phyloP scores from a whole-genome alignment of 2,888 invertebrate genomes.

The Sphecodes monilicornis region DNA sequence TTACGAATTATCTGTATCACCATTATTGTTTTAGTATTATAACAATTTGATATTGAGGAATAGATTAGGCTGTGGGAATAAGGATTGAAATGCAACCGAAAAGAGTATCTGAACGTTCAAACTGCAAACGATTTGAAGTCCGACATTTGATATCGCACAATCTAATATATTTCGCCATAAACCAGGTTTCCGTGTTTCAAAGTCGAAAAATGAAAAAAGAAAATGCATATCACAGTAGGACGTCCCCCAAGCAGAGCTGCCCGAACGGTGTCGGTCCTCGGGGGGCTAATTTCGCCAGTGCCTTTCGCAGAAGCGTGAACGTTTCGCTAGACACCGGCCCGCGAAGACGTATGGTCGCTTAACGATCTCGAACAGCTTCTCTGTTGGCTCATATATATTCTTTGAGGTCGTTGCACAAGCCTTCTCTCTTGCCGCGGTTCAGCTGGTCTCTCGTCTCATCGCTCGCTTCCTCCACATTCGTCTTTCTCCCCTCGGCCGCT shows the following conservation, averaged over 20 bases:
- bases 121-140: not conserved
- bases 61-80: too few species aligned
- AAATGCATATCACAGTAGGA: not conserved
- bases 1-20: too few species aligned
- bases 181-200: not conserved
- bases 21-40: too few species aligned
- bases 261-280: not conserved
- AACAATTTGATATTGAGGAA: too few species aligned
- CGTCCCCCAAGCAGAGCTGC: not conserved
- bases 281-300: constrained; percentile 5
- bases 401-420: constrained; percentile 21
- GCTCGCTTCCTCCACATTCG: constrained; percentile 7
- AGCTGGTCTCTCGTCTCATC: not conserved
- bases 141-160: not conserved
- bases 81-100: not conserved
- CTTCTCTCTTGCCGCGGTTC: constrained; percentile 1
- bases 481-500: constrained; percentile 9
- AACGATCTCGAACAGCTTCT: constrained; percentile 23
- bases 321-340: not conserved
- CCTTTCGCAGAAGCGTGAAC: not conserved
- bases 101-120: not conserved
- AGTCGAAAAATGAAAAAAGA: not conserved
- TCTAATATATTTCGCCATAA: not conserved
- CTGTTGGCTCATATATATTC: constrained; percentile 5
- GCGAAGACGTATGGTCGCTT: constrained; percentile 24